Percentiles rank a stretch among this genome's conserved stretches.
These are phyloP conservation scores for Beaufortia kweichowensis DNA, from an alignment of 2,113 vertebrate genomes.

Conservation along the genomic window DNA sequence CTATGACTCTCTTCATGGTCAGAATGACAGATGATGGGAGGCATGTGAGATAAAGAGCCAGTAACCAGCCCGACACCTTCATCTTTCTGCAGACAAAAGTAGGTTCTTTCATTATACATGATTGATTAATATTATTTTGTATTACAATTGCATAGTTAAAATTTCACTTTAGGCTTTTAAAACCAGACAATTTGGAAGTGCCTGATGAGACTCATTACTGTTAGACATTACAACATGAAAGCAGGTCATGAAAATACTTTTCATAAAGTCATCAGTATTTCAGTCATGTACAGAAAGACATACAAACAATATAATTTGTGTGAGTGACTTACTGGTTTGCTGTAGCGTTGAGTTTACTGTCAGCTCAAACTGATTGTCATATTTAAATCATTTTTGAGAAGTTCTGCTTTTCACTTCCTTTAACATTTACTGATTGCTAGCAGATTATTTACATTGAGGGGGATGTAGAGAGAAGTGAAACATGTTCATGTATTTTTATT, in stretches of 20 bases:
- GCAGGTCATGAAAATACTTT: background rate
- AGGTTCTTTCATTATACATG: background rate
- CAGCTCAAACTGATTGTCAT: background rate
- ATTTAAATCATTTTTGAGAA: constrained; percentile 25
- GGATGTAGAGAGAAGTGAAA: background rate
- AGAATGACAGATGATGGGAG: background rate
- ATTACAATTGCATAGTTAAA: background rate
- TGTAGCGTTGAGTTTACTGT: background rate
- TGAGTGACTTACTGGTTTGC: too few species aligned
- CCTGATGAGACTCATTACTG: too few species aligned
- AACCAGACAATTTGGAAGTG: too few species aligned
- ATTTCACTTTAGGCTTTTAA: background rate
- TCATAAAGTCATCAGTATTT: too few species aligned
- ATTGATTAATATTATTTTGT: background rate
- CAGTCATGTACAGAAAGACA: too few species aligned
- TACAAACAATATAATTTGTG: too few species aligned
- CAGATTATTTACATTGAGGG: background rate
- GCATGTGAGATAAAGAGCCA: constrained; percentile 6
- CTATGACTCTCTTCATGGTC: constrained; percentile 12
- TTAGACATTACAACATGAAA: background rate
- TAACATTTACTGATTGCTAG: background rate
- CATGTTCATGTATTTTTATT: too few species aligned
- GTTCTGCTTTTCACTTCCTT: constrained; percentile 22
- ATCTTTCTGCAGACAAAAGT: constrained; percentile 6
- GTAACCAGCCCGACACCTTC: background rate